Evolutionary conservation across 1,140 invertebrate genomes (phyloP).

Genomic region (Streblospio benedicti): DNA sequence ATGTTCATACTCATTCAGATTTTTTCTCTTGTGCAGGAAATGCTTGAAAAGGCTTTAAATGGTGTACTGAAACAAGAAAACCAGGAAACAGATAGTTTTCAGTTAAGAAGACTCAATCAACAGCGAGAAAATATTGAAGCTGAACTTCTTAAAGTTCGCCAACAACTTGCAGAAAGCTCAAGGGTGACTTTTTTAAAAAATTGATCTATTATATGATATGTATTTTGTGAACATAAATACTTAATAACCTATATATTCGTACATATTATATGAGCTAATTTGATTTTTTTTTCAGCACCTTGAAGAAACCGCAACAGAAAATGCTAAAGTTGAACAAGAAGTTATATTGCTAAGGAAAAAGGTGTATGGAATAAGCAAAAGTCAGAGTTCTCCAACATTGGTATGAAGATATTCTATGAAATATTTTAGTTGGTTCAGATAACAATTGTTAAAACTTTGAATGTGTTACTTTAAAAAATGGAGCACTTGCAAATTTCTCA

Average conservation of each 20-base stretch:
- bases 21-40: conserved; percentile 54
- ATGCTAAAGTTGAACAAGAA: conserved; percentile 77
- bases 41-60: conserved; percentile 64
- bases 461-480: no score
- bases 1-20: conserved; percentile 7
- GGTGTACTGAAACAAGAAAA: conserved; percentile 60
- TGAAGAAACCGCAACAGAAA: conserved; percentile 80
- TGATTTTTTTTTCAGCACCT: conserved; percentile 58
- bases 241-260: no score
- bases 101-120: conserved; percentile 60
- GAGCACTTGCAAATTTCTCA: no score
- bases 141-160: conserved; percentile 71
- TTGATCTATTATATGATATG: conserved; percentile 16
- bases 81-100: conserved; percentile 54
- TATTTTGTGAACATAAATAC: no score
- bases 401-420: conserved; percentile 25
- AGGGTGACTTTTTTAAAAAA: conserved; percentile 54
- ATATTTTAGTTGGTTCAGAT: conserved; percentile 5
- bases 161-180: conserved; percentile 77
- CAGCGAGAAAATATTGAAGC: conserved; percentile 68
- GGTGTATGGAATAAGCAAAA: conserved; percentile 56
- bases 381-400: conserved; percentile 37
- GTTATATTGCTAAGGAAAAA: conserved; percentile 73
- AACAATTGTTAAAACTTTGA: no score
- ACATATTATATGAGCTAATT: background rate